Evolutionary conservation across 2,113 vertebrate genomes (phyloP), one percentile per base, ranked within the genome.

Genomic region (Ammospiza caudacuta): DNA sequence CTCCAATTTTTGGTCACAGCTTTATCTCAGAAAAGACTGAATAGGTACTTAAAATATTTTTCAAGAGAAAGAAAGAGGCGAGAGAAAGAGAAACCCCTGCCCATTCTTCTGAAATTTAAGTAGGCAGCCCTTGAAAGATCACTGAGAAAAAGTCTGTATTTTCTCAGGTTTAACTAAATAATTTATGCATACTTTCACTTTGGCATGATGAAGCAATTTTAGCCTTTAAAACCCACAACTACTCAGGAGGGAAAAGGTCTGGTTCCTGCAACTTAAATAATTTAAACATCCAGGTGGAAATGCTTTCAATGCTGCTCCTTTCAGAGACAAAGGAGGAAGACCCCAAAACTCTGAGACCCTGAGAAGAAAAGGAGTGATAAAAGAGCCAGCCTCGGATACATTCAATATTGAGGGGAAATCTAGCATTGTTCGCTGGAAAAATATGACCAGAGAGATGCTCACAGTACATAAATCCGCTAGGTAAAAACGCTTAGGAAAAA

Each of bases 161-260:
- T 98, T 98, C 98, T 98, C 98, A 98, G 98, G 98, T 99, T 98
- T 97, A 98, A 98, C 98, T 99, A 98, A 99, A 99, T 99, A 99
- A 99, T 99, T 98, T 98, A 99, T 99, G 98, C 98, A 98, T 98
- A 98, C 98, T 98, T 99, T 98, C 98, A 98, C 98, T 98, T 98
- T 98, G 98, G 98, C 98, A 98, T 99, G 98, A 99, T 99, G 98
- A 99, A 99, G 99, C 98, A 99, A 99, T 99, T 99, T 98, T 98
- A 98, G 98, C 98, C 98, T 98, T 98, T 98, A 98, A 98, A 98
- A 98, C 97, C 98, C 98, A 98, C 97, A 97, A 98, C 97, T 98
- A 97, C 98, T 99, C 98, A 98, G 96, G 98, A 98, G 98, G 98
- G 98, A 97, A 98, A 98, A 98, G 98, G 98, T 98, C 98, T 98